Evolutionary conservation across 2,888 invertebrate genomes (phyloP).

Genomic region (Sylvicola fuscatus): DNA sequence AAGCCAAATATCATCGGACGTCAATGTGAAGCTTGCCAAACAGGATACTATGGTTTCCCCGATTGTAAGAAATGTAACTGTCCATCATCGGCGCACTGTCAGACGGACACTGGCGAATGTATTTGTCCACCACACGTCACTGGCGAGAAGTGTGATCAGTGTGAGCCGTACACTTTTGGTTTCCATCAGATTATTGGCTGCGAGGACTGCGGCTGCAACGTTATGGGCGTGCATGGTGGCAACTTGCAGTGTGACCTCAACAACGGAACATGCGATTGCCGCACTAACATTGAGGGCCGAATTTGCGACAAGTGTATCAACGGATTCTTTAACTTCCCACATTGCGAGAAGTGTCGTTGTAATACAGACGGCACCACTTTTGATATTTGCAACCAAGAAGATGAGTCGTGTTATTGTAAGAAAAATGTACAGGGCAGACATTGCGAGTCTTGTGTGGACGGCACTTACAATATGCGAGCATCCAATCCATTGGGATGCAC

Average conservation of each 20-base stretch:
- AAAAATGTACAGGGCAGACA: conserved; percentile 45
- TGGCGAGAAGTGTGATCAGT: conserved; percentile 76
- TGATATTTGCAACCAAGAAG: conserved; percentile 69
- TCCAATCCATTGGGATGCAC: conserved; percentile 81
- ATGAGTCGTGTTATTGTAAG: conserved; percentile 55
- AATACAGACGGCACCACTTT: conserved; percentile 60
- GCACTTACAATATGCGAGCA: conserved; percentile 74
- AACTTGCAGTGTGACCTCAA: conserved; percentile 72
- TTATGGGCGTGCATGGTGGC: conserved; percentile 54
- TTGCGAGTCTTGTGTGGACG: conserved; percentile 72
- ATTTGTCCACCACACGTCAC: conserved; percentile 81
- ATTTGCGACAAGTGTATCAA: conserved; percentile 73
- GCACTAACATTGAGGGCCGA: conserved; percentile 68
- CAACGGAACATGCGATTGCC: conserved; percentile 75
- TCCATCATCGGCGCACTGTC: conserved; percentile 63
- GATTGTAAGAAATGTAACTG: conserved; percentile 79
- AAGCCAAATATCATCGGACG: conserved; percentile 84
- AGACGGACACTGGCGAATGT: conserved; percentile 57
- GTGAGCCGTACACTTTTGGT: conserved; percentile 74
- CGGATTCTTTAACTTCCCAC: conserved; percentile 74
- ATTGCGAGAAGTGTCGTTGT: conserved; percentile 70
- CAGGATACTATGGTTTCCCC: conserved; percentile 76
- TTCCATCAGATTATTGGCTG: conserved; percentile 90
- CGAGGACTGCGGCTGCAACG: conserved; percentile 80
- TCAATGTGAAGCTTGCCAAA: conserved; percentile 51